Percentiles rank a stretch among this genome's conserved stretches.
These are phyloP conservation scores for Cartodere bifasciata DNA, from an alignment of 2,888 invertebrate species.

Conservation along the genomic window DNA sequence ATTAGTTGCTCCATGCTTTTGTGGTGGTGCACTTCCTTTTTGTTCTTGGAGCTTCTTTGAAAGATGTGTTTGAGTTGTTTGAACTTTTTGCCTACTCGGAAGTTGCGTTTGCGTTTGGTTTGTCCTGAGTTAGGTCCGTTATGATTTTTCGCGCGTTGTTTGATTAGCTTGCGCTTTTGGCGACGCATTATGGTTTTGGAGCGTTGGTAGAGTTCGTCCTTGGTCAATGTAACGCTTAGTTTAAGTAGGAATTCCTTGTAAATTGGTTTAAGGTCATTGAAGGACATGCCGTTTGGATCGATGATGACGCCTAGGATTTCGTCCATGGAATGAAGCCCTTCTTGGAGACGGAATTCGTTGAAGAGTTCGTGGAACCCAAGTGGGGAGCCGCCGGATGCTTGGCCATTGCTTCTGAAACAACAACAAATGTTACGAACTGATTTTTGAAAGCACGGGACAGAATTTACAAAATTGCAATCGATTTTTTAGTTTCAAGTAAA, in stretches of 20 bases:
- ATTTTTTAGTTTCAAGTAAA: too few species aligned
- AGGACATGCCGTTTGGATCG: constrained; percentile 85
- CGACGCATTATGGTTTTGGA: constrained; percentile 83
- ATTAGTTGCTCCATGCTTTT: constrained; percentile 5
- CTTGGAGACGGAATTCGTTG: constrained; percentile 76
- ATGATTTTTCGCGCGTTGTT: constrained; percentile 42
- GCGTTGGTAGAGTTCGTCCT: constrained; percentile 80
- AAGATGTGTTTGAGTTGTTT: constrained; percentile 39
- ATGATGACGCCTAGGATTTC: constrained; percentile 81
- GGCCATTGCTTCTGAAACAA: constrained; percentile 49
- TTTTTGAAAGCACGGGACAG: too few species aligned
- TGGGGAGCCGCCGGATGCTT: constrained; percentile 62
- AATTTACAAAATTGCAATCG: too few species aligned
- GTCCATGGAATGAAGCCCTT: constrained; percentile 77
- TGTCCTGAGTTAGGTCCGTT: constrained; percentile 19
- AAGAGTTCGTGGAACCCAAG: constrained; percentile 78
- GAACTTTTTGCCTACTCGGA: constrained; percentile 27
- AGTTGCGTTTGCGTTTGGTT: constrained; percentile 16
- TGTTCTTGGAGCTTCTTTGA: constrained; percentile 36
- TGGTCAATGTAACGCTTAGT: constrained; percentile 77
- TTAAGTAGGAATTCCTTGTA: constrained; percentile 83
- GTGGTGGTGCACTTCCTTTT: constrained; percentile 15
- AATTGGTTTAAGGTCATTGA: constrained; percentile 82
- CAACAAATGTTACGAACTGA: too few species aligned
- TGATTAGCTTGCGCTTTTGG: constrained; percentile 58